Percentiles rank a stretch among this genome's conserved stretches.
phyloP scores from a whole-genome alignment of 2,888 invertebrate genomes.

The Adineta ricciae region DNA sequence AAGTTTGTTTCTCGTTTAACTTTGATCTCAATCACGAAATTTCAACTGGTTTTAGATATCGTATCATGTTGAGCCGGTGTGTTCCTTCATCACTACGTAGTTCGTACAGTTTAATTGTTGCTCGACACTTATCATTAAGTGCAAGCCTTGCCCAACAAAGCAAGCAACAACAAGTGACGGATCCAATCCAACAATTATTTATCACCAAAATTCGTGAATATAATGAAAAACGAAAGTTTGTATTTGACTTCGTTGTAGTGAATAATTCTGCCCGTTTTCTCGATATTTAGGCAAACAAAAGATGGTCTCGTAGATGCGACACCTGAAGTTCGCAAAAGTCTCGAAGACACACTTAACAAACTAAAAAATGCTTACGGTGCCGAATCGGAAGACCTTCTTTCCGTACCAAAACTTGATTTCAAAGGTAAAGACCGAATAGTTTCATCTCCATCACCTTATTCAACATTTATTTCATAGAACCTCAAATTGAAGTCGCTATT shows the following conservation, averaged over 20 bases:
- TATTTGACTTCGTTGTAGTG: slow-evolving; percentile 37
- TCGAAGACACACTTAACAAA: slow-evolving; percentile 69
- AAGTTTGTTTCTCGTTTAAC: background rate
- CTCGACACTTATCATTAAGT: background rate
- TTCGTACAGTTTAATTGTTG: background rate
- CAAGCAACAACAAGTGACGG: slow-evolving; percentile 44
- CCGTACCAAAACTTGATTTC: background rate
- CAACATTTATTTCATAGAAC: background rate
- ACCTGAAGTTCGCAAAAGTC: slow-evolving; percentile 64
- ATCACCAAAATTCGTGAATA: slow-evolving; percentile 82
- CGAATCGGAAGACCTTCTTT: background rate
- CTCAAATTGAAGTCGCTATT: background rate
- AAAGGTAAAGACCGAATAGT: background rate
- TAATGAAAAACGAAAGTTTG: slow-evolving; percentile 72
- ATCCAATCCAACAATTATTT: slow-evolving; percentile 86
- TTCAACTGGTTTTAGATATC: background rate
- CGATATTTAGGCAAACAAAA: slow-evolving; percentile 52
- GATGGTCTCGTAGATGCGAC: slow-evolving; percentile 69
- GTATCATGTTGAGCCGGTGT: background rate
- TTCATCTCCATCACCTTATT: no score
- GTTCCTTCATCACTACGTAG: background rate
- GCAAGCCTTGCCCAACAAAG: background rate
- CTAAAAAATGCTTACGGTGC: slow-evolving; percentile 67
- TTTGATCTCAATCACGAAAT: background rate
- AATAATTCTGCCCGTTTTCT: background rate